Evolutionary conservation across 2,888 invertebrate genomes (phyloP), one percentile per base, ranked within the genome.

Genomic region (Lycophotia porphyrea): DNA sequence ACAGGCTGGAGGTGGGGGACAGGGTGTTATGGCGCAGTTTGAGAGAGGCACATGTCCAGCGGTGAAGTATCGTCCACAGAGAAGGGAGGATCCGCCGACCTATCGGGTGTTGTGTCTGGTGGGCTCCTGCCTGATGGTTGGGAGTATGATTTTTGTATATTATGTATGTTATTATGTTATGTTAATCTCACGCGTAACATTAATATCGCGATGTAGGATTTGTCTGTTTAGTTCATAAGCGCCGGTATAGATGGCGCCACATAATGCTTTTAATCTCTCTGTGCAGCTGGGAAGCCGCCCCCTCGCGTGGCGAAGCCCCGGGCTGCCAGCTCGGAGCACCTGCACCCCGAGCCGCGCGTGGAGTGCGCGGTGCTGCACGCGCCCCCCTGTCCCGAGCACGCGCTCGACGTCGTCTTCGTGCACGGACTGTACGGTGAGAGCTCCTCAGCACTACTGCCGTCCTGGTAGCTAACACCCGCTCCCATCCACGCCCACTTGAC

Each of bases 331-430:
- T 92, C 90, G 0, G 95, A 93, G 8, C 96, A 96, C 86, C 89
- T 96, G 4, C 93, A 95, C 79, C 95, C 95, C 0, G 95, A 95
- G 80, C 95, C 96, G 0, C 88, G 79, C 31, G 96, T 96, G 63
- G 92, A 94, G 18, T 96, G 96, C 84, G 93, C 89, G 64, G 92
- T 95, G 15, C 90, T 96, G 2, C 93, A 95, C 79, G 80, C 90
- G 18, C 96, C 96, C 0, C 39, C 49, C 0, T 95, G 96, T 0
- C 31, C 49, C 0, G 39, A 70, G 0, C 94, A 92, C 36, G 88
- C 88, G 9, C 78, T 95, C 0, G 99, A 99, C 90, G 97, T 99
- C 36, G 97, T 99, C 34, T 98, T 99, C 89, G 97, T 99, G 0
- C 99, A 99, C 90, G 99, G 98, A 7, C 94, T 98, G 0, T 97